A percentile compares a stretch with the other conserved stretches of the same genome.
These are phyloP conservation scores for Rhinella marina DNA, from an alignment of 2,797 vertebrate species.

Conservation along the genomic window DNA sequence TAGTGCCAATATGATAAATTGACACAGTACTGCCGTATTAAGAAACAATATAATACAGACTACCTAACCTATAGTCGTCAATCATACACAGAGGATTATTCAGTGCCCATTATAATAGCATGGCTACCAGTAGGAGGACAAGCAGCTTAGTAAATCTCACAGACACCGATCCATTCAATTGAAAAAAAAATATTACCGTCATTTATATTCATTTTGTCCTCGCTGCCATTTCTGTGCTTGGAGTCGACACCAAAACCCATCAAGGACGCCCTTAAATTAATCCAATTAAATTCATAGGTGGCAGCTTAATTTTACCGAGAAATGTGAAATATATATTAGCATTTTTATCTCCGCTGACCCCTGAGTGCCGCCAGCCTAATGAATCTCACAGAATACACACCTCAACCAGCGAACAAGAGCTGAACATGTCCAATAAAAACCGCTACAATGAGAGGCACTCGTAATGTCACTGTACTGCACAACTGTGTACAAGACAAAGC, in stretches of 20 bases:
- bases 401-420: not conserved
- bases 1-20: no score
- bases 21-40: no score
- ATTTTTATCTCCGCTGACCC: conserved; percentile 32
- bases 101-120: no score
- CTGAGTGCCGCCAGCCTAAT: not conserved
- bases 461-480: not conserved
- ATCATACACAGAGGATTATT: no score
- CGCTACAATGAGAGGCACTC: not conserved
- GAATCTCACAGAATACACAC: not conserved
- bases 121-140: no score
- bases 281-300: conserved; percentile 36
- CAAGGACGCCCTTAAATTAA: conserved; percentile 27
- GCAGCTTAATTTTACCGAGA: conserved; percentile 25
- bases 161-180: not conserved
- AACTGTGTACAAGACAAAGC: not conserved
- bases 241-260: conserved; percentile 8
- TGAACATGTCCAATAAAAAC: not conserved
- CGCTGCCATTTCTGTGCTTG: conserved; percentile 6
- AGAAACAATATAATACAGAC: no score
- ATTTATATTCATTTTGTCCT: conserved; percentile 23
- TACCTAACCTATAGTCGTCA: no score
- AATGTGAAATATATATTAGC: conserved; percentile 20
- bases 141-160: conserved; percentile 1
- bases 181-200: not conserved